These are phyloP conservation scores for Molossus molossus DNA, from an alignment of 2,797 vertebrate species.

Conservation along the genomic window DNA sequence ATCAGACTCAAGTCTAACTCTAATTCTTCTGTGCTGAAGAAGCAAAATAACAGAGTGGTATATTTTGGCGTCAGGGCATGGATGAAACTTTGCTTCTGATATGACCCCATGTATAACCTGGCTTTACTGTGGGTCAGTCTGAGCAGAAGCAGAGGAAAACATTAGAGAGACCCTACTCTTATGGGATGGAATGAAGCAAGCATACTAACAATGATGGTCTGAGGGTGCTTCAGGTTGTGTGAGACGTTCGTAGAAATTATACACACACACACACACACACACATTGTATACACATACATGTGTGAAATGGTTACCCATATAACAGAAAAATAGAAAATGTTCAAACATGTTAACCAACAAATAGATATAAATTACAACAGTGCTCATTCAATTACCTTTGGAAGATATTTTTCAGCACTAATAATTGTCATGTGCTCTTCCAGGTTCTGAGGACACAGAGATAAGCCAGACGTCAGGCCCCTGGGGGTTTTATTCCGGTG, in stretches of 20 bases:
- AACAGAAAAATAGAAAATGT: too few species aligned
- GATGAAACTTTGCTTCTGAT: background rate
- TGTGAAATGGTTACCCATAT: rapidly evolving
- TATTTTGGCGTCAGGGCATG: rapidly evolving
- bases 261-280: too few species aligned
- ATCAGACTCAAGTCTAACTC: rapidly evolving
- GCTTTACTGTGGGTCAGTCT: rapidly evolving
- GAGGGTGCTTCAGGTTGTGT: background rate
- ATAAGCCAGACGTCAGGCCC: background rate
- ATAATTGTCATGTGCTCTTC: background rate
- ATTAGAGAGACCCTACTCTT: background rate
- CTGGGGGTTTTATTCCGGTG: rapidly evolving
- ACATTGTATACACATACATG: too few species aligned
- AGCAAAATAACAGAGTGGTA: rapidly evolving
- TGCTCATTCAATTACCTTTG: rapidly evolving
- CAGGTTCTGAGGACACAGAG: background rate
- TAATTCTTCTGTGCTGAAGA: background rate
- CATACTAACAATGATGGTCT: rapidly evolving
- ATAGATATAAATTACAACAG: background rate
- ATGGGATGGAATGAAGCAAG: rapidly evolving
- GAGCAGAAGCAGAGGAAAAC: background rate
- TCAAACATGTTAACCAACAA: background rate
- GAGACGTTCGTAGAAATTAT: background rate
- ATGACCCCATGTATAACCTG: background rate
- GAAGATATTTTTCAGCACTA: rapidly evolving